Evolutionary conservation across 2,797 vertebrate species (phyloP), one percentile per base, ranked within the genome.

Genomic region (Pteronotus mesoamericanus): DNA sequence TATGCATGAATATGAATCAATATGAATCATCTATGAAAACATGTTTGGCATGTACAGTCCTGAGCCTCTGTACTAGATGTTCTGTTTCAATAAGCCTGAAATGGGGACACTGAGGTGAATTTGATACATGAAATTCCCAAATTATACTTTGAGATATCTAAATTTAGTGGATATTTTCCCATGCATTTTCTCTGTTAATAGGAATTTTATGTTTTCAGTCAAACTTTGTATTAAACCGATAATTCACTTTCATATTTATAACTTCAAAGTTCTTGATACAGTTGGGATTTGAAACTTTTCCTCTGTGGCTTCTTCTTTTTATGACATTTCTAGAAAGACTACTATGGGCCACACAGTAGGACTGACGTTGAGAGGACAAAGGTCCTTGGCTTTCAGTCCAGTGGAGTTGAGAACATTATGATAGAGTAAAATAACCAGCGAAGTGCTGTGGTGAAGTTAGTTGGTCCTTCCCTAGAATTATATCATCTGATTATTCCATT

Each of bases 121-220:
- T 12, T 74, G 9, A 66, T 24, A 24, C 16, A 64, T 15, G 5
- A 59, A 80, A 75, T 59, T 77, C 15, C 66, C 9, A 77, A 48
- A 84, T 66, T 80, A 78, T 71, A 48, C 24, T 72, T 75, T 39
- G 37, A 85, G 19, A 82, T n/a, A 37, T 59, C 2, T 78, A 64
- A 74, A 92, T 32, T 32, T 29, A n/a, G 24, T 15, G 11, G 51
- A 78, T 71, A 26, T 64, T 83, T 66, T 89, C 75, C 34, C 53
- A 57, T 78, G 8, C 2, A 89, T 75, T 93, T 83, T 83, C n/a
- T 95, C 11, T 85, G n/a, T 72, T 93, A 77, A 68, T 64, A 96
- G 24, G 32, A 93, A 80, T 44, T 48, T 59, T 46, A 46, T 74
- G 7, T 64, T 51, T 82, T 29, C 46, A 9, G 44, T 78, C 59